A percentile compares a stretch with the other conserved stretches of the same genome.
These are phyloP conservation scores for Pandemis cinnamomeana DNA, from an alignment of 2,888 invertebrate genomes.

Conservation along the genomic window DNA sequence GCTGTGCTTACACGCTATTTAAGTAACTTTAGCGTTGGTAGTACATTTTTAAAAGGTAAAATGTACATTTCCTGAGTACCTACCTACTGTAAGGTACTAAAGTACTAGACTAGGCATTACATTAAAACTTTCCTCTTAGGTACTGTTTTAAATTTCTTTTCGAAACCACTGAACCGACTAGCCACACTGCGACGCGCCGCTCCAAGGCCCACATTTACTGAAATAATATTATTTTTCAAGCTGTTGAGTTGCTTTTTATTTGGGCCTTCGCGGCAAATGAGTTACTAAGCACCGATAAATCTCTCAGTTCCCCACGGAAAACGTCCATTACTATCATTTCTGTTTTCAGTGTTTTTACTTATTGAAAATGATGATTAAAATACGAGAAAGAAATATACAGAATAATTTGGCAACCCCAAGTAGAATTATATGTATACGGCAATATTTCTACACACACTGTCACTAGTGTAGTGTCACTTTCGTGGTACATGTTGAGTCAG, in stretches of 20 bases:
- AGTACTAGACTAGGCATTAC: neutral
- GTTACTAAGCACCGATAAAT: constrained; percentile 79
- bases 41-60: too few species aligned
- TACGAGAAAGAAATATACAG: neutral
- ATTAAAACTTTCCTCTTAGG: neutral
- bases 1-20: too few species aligned
- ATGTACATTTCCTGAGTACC: too few species aligned
- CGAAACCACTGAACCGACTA: constrained; percentile 19
- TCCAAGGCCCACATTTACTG: constrained; percentile 57
- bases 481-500: too few species aligned
- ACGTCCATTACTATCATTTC: constrained; percentile 63
- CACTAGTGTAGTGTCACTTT: too few species aligned
- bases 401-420: neutral
- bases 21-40: too few species aligned
- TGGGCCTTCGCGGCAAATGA: constrained; percentile 69
- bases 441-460: too few species aligned
- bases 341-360: constrained; percentile 17
- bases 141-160: neutral
- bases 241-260: constrained; percentile 78
- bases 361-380: constrained; percentile 7
- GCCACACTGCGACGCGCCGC: constrained; percentile 43
- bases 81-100: neutral
- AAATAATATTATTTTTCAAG: constrained; percentile 76
- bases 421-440: too few species aligned
- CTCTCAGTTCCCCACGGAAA: constrained; percentile 58